Evolutionary conservation across 1,140 invertebrate genomes (phyloP).

Genomic region (Calycopis cecrops): DNA sequence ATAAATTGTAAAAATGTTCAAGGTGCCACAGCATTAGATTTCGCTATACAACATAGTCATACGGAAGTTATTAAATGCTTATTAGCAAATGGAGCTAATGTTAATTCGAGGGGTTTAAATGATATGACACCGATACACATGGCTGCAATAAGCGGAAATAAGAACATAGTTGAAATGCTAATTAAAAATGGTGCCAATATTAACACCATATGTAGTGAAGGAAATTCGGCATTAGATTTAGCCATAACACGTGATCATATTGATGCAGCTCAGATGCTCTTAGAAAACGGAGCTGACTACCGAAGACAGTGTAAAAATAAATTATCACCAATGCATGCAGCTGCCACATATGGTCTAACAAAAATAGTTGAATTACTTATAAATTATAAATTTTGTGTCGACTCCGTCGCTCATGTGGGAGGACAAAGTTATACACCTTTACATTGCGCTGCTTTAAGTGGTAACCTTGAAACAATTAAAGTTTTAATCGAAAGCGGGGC

Average conservation of each 20-base stretch:
- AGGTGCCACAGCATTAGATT: not conserved
- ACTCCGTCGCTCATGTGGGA: not conserved
- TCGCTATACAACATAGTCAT: not conserved
- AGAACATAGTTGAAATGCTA: not conserved
- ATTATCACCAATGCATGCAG: slow-evolving; percentile 6
- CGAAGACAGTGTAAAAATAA: not conserved
- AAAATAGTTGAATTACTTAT: slow-evolving; percentile 3
- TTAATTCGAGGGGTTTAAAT: not conserved
- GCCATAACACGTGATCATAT: not conserved
- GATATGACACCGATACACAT: not conserved
- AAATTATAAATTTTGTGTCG: not conserved
- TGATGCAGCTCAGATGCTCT: not conserved
- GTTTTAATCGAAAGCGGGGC: not conserved
- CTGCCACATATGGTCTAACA: not conserved
- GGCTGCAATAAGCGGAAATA: not conserved
- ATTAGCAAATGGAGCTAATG: not conserved
- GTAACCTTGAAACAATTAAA: slow-evolving; percentile 6
- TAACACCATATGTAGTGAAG: not conserved
- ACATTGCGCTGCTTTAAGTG: slow-evolving; percentile 12
- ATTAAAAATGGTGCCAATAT: not conserved
- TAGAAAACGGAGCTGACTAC: not conserved
- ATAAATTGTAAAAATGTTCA: not conserved
- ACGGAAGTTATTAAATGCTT: not conserved
- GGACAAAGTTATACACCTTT: not conserved
- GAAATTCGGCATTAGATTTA: slow-evolving; percentile 6